Conservation (phyloP, 2,888 invertebrate species). For the Drosophila gaucha region DNA sequence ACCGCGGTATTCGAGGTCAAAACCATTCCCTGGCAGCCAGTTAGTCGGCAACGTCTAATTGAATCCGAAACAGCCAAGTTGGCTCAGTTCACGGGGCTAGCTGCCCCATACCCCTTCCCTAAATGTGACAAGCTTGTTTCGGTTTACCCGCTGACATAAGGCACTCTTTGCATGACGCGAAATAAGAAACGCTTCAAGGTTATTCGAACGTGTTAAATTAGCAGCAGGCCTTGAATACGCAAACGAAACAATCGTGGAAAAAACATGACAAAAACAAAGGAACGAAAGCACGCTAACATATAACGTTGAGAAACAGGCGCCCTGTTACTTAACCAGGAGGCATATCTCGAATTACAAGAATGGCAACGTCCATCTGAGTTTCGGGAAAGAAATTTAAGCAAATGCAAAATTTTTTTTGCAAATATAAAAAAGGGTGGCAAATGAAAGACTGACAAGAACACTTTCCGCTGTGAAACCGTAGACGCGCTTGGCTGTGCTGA, state of each 20-base stretch:
- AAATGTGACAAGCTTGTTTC: constrained; percentile 23
- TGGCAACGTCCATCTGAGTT: constrained; percentile 56
- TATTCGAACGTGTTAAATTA: constrained; percentile 83
- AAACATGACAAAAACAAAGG: constrained; percentile 76
- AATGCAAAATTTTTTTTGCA: constrained; percentile 50
- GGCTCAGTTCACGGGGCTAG: constrained; percentile 29
- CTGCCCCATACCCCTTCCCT: constrained; percentile 31
- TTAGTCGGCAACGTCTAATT: constrained; percentile 67
- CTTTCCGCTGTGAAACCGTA: constrained; percentile 35
- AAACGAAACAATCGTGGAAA: constrained; percentile 64
- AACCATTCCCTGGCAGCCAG: constrained; percentile 57
- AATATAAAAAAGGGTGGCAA: constrained; percentile 60
- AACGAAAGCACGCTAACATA: constrained; percentile 54
- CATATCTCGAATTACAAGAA: constrained; percentile 80
- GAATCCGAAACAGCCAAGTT: constrained; percentile 61
- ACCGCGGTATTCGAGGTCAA: constrained; percentile 63
- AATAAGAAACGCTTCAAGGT: constrained; percentile 75
- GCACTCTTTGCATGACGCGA: constrained; percentile 68
- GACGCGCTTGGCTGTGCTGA: constrained; percentile 11
- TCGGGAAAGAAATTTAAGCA: constrained; percentile 23
- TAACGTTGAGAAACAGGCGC: constrained; percentile 63
- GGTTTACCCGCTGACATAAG: constrained; percentile 32
- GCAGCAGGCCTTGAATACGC: constrained; percentile 68
- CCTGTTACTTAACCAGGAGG: constrained; percentile 62
- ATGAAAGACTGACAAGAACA: constrained; percentile 48